A percentile compares a stretch with the other conserved stretches of the same genome.
Conservation (phyloP, 2,888 invertebrate genomes). For the Caenorhabditis becei region DNA sequence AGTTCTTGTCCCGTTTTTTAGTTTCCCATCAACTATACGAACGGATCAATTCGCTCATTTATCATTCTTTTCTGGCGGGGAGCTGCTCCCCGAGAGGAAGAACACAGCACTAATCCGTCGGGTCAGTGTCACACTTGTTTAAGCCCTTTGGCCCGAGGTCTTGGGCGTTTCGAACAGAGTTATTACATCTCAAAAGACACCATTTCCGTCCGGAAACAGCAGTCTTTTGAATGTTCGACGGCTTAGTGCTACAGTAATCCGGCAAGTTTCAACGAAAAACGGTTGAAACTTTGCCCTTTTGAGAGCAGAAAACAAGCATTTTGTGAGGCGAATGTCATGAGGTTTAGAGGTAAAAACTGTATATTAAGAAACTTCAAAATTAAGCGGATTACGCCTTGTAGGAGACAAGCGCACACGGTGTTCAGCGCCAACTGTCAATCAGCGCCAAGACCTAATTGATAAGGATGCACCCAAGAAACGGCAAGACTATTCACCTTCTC, state of each 20-base stretch:
- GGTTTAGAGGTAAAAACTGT: no score
- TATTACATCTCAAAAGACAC: conserved; percentile 13
- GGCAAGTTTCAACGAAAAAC: neutral
- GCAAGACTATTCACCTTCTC: conserved; percentile 36
- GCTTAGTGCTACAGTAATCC: neutral
- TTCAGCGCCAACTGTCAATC: conserved; percentile 46
- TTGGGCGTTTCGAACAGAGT: conserved; percentile 42
- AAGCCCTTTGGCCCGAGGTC: conserved; percentile 19
- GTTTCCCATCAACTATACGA: conserved; percentile 62
- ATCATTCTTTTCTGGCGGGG: conserved; percentile 34
- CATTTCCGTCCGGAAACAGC: no score
- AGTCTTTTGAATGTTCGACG: neutral
- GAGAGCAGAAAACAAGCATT: neutral
- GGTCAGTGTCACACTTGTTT: conserved; percentile 44
- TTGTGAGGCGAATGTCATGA: neutral
- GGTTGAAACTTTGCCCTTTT: conserved; percentile 18
- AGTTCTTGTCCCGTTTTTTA: neutral
- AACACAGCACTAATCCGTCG: conserved; percentile 48
- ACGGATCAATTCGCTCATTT: conserved; percentile 47
- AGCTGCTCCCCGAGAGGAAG: conserved; percentile 23
- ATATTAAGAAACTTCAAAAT: conserved; percentile 12
- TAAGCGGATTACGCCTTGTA: conserved; percentile 52
- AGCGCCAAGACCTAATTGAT: neutral
- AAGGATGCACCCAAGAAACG: neutral
- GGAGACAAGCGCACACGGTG: conserved; percentile 35